phyloP scores from a whole-genome alignment of 1,140 invertebrate genomes.

The Eubasilissa regina region DNA sequence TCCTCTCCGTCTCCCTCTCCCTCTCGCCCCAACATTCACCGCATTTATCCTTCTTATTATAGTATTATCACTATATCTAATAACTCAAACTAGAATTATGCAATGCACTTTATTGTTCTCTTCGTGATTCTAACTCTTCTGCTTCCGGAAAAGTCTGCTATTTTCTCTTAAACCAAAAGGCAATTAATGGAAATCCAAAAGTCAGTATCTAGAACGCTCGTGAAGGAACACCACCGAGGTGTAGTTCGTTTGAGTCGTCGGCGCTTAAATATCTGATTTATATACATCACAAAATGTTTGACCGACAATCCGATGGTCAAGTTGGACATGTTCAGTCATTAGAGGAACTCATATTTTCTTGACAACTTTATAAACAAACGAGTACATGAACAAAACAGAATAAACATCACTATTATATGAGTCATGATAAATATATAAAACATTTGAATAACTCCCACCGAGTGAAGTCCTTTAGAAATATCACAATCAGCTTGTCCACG shows the following conservation, averaged over 20 bases:
- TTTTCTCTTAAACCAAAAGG: conserved; percentile 10
- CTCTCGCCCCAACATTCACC: background rate
- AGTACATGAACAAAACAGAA: background rate
- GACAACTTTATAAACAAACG: conserved; percentile 43
- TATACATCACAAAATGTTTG: conserved; percentile 57
- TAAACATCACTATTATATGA: conserved; percentile 49
- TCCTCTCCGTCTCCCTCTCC: background rate
- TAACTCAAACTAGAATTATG: conserved; percentile 32
- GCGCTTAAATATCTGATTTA: conserved; percentile 48
- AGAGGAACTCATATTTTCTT: conserved; percentile 56
- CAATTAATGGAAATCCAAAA: background rate
- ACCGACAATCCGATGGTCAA: conserved; percentile 40
- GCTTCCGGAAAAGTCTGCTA: background rate
- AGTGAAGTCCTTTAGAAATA: conserved; percentile 59
- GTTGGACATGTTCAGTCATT: conserved; percentile 37
- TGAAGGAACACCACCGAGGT: background rate
- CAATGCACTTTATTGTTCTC: conserved; percentile 23
- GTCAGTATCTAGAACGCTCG: too few species aligned
- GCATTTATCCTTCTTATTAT: conserved; percentile 1
- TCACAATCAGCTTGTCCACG: conserved; percentile 61
- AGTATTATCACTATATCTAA: conserved; percentile 10
- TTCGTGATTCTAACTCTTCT: background rate
- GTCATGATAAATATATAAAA: conserved; percentile 57
- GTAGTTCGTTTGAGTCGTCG: conserved; percentile 4
- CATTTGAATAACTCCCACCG: conserved; percentile 54